Base-by-base conservation (phyloP, 92 coral and sea anemone genomes). In the Ricordea florida region DNA sequence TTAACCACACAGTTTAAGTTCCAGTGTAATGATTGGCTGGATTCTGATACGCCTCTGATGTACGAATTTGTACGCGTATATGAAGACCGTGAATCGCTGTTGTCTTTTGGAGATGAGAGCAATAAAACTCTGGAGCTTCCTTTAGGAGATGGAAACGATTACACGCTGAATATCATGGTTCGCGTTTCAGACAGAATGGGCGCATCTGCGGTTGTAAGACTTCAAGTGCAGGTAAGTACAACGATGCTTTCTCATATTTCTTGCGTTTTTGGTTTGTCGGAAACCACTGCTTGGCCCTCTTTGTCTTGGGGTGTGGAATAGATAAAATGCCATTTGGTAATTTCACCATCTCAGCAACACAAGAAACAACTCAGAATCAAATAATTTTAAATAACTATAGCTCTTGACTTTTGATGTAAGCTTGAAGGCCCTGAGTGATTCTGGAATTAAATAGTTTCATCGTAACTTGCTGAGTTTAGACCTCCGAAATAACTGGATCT, bases 11-110 rank as follows among this genome's bases (percentile, higher is more conserved):
- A 35, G 40, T 87, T 68, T 47, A 45, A 24, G 40, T 49, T 87
- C 24, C 62, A 66, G 61, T 87, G 89, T 23, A 6, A 33, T 26
- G 85, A 84, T 2, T 87, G 93, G 93, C 65, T 48, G 25, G 93
- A 87, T 60, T 69, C 87, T 34, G 86, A 87, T 79, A 76, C 41
- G 32, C 93, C 93, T 10, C 57, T 87, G 22, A 61, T 41, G 20
- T 87, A 87, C 60, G 78, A 70, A 63, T 52, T 82, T 22, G 32
- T 28, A 18, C 76, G 75, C 43, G 69, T 62, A 22, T 76, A 29
- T 23, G 69, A 43, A 0, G 42, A 16, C 2, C 59, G 42, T 29
- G 71, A 82, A 32, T 53, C 79, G 6, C 38, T 78, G 14, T 55
- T 87, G 10, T 76, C 76, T 41, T 82, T 76, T 48, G 93, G 93